Evolutionary conservation across 2,888 invertebrate genomes (phyloP), one percentile per base, ranked within the genome.

Genomic region (Ormia ochracea): DNA sequence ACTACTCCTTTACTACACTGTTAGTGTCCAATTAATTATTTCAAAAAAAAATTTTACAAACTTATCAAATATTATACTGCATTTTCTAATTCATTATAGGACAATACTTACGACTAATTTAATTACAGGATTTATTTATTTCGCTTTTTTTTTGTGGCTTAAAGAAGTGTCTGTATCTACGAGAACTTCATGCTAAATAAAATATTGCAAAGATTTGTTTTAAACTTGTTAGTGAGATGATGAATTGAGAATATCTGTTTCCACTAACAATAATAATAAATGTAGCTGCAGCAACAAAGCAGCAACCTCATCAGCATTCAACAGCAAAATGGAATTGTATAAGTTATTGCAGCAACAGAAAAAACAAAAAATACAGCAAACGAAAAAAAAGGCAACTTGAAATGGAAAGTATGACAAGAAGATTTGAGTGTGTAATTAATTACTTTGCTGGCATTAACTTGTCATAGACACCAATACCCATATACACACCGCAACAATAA

Each of bases 401-500:
- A 82, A 75, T 81, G 82, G 84, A 83, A 74, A 78, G 73, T 81
- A 80, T 81, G 82, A 84, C 83, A 84, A 83, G 86, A 85, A 74
- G 85, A 86, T 86, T 84, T 84, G 84, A 85, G 84, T 84, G 83
- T 87, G 85, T 86, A 85, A 86, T 78, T 68, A 78, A 76, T 77
- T 73, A 74, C 72, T 77, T 76, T 74, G 72, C 78, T 81, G 70
- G 74, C 74, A 81, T 78, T 81, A 78, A 78, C 69, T 78, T 78
- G 80, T 81, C 78, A 68, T 61, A 63, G 45, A 68, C 58, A 73
- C 26, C 21, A 52, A 10, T 3, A 23, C 54, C 43, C 12, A 36
- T 31, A 21, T 41, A 33, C 9, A 41, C 14, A 14, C 12, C 5
- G 28, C 4, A 28, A 61, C 38, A 72, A 61, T 23, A 31, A 4